Evolutionary conservation across 2,888 invertebrate genomes (phyloP).

Genomic region (Diaphora mendica): DNA sequence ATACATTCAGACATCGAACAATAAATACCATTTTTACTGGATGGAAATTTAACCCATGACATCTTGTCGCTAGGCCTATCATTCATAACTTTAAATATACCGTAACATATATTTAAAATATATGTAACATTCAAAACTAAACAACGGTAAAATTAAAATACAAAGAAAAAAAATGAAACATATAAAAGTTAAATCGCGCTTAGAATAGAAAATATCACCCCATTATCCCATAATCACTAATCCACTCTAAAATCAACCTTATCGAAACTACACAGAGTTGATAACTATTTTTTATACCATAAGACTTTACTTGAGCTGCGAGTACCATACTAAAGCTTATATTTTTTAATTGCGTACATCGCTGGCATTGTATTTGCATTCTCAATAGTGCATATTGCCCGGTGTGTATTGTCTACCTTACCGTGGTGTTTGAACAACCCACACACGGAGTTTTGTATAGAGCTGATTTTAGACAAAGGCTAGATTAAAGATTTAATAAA

Average conservation of each 20-base stretch:
- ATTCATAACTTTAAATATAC: too few species aligned
- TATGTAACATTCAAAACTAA: too few species aligned
- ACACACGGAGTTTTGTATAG: slow-evolving; percentile 49
- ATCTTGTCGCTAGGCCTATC: too few species aligned
- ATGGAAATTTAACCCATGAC: too few species aligned
- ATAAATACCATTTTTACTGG: too few species aligned
- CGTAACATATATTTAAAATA: too few species aligned
- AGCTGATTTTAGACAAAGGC: slow-evolving; percentile 41
- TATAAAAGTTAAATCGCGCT: not conserved
- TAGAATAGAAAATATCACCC: slow-evolving; percentile 8
- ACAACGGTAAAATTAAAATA: too few species aligned
- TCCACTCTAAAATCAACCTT: not conserved
- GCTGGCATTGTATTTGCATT: slow-evolving; percentile 53
- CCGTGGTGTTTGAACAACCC: slow-evolving; percentile 52
- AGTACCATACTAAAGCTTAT: slow-evolving; percentile 50
- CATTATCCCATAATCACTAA: not conserved
- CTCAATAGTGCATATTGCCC: slow-evolving; percentile 58
- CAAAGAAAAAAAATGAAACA: not conserved
- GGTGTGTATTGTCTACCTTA: slow-evolving; percentile 69
- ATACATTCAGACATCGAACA: too few species aligned
- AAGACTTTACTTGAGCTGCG: slow-evolving; percentile 30
- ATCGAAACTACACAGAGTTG: rapidly evolving
- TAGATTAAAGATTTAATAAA: not conserved
- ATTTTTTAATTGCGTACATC: slow-evolving; percentile 55
- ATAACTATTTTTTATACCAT: slow-evolving; percentile 4